These are phyloP conservation scores for Enhydra lutris DNA, from an alignment of 2,113 vertebrate genomes.

Conservation along the genomic window DNA sequence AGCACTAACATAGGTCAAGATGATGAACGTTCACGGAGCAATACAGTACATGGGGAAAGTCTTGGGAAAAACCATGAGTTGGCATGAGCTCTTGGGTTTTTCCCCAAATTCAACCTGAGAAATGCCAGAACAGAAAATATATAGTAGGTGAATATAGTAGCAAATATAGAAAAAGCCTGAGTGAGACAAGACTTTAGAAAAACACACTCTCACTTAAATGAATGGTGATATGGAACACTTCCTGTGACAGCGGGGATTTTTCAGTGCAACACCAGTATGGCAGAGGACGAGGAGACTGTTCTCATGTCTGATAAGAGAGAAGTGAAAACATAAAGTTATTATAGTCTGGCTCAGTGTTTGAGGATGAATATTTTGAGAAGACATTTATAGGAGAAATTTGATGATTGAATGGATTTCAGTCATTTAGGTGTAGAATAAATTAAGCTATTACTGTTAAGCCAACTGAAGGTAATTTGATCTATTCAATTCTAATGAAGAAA, in stretches of 20 bases:
- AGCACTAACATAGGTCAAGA: background rate
- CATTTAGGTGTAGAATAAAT: background rate
- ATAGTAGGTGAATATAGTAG: background rate
- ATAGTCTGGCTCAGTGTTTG: background rate
- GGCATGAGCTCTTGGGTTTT: background rate
- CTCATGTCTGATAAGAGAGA: background rate
- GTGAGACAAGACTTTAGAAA: background rate
- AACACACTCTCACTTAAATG: background rate
- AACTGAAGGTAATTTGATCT: background rate
- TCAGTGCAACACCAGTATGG: background rate
- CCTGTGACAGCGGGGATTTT: background rate
- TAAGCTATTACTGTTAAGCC: background rate
- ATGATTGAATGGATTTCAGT: background rate
- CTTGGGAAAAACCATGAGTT: background rate
- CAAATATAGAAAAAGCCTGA: background rate
- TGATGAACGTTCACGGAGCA: background rate
- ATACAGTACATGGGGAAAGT: fast-evolving
- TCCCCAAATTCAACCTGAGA: background rate
- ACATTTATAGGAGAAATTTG: background rate
- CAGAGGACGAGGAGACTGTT: fast-evolving
- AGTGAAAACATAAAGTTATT: background rate
- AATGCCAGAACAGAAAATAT: background rate
- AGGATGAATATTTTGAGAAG: background rate
- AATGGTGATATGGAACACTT: background rate
- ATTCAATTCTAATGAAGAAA: background rate